phyloP scores from a whole-genome alignment of 2,888 invertebrate species.

The Synanthedon tipuliformis region DNA sequence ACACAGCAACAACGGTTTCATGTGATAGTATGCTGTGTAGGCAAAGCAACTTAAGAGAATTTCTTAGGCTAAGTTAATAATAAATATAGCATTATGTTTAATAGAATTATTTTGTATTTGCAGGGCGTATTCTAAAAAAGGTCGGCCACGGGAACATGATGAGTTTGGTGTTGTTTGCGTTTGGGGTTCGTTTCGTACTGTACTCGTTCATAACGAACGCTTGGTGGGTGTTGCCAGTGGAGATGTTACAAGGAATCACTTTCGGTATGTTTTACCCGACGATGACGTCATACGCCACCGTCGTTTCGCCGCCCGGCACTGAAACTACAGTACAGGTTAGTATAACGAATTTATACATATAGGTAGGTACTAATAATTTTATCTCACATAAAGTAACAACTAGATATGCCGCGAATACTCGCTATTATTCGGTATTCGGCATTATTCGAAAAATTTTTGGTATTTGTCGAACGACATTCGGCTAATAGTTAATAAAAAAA shows the following conservation, averaged over 20 bases:
- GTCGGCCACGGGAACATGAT: constrained; percentile 87
- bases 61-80: too few species aligned
- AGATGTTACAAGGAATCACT: constrained; percentile 87
- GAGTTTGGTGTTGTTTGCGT: constrained; percentile 83
- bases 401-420: too few species aligned
- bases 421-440: too few species aligned
- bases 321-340: constrained; percentile 86
- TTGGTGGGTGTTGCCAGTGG: constrained; percentile 88
- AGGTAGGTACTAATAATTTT: too few species aligned
- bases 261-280: constrained; percentile 90
- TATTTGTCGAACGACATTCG: too few species aligned
- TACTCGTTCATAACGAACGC: constrained; percentile 85
- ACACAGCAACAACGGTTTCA: too few species aligned
- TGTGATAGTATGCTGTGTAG: too few species aligned
- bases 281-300: constrained; percentile 89
- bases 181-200: constrained; percentile 82
- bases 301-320: constrained; percentile 84
- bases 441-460: too few species aligned
- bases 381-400: neutral
- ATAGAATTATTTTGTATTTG: neutral
- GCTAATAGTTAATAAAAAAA: too few species aligned
- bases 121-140: constrained; percentile 78
- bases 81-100: too few species aligned
- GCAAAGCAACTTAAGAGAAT: too few species aligned
- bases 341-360: constrained; percentile 7